phyloP scores from a whole-genome alignment of 2,888 invertebrate genomes.

The Pyrrhia umbra region DNA sequence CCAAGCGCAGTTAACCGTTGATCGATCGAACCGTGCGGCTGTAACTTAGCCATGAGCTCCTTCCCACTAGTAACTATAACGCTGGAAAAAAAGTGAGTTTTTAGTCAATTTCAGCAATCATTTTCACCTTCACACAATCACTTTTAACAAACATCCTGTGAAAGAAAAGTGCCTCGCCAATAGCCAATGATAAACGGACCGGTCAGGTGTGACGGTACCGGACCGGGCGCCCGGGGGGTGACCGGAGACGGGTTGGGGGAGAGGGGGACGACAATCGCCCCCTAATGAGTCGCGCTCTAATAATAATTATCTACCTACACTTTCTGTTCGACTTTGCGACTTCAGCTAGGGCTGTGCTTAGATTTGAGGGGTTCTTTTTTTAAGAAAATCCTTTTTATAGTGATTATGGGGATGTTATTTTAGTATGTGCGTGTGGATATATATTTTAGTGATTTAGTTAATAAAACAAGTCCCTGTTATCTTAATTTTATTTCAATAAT shows the following conservation, averaged over 20 bases:
- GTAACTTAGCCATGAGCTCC: no score
- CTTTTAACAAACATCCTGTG: constrained; percentile 67
- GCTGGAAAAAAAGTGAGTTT: no score
- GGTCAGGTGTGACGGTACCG: constrained; percentile 80
- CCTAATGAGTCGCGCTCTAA: constrained; percentile 88
- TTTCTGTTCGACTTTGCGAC: constrained; percentile 83
- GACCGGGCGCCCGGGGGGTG: constrained; percentile 38
- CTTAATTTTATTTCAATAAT: no score
- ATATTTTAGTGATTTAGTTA: no score
- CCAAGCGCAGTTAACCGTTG: no score
- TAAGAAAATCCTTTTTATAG: neutral
- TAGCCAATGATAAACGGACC: constrained; percentile 80
- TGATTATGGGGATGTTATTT: neutral
- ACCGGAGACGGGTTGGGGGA: constrained; percentile 35
- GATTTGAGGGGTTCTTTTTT: constrained; percentile 3
- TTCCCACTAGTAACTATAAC: no score
- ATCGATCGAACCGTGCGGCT: no score
- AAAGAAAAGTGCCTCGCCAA: constrained; percentile 75
- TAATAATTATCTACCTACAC: constrained; percentile 90
- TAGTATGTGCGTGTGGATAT: no score
- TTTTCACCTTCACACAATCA: neutral
- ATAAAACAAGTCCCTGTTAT: no score
- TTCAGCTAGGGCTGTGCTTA: constrained; percentile 76
- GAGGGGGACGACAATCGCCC: constrained; percentile 83
- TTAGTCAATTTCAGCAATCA: neutral